Percentiles rank a stretch among this genome's conserved stretches.
These are phyloP conservation scores for Oscheius myriophilus DNA, from an alignment of 2,888 invertebrate species.

Conservation along the genomic window DNA sequence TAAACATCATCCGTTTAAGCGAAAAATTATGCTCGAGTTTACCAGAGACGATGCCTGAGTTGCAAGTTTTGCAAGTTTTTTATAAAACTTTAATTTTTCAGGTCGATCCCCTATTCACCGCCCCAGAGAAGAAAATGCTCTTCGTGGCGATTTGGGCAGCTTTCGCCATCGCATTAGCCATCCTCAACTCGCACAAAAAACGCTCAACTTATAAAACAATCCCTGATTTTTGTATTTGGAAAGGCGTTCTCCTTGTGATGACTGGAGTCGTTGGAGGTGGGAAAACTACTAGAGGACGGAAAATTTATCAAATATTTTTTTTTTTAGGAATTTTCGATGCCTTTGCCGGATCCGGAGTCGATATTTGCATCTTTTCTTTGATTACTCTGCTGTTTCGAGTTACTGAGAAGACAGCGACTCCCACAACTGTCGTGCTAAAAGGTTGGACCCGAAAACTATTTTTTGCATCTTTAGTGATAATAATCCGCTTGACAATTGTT, in stretches of 20 bases:
- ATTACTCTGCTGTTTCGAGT: conserved; percentile 65
- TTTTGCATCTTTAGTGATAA: no score
- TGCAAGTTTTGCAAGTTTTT: no score
- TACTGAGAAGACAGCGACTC: conserved; percentile 69
- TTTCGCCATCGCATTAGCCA: conserved; percentile 69
- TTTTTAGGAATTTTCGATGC: conserved; percentile 66
- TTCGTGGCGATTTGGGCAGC: conserved; percentile 71
- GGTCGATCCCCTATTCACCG: conserved; percentile 63
- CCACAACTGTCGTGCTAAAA: conserved; percentile 70
- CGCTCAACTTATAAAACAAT: conserved; percentile 56
- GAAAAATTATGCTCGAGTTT: no score
- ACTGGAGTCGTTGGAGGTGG: conserved; percentile 68
- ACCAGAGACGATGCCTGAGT: no score
- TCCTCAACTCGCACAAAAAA: conserved; percentile 67
- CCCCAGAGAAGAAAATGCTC: conserved; percentile 70
- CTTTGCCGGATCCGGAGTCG: conserved; percentile 70
- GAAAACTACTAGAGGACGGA: neutral
- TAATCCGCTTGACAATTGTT: no score
- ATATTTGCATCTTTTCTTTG: conserved; percentile 69
- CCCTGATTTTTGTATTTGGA: conserved; percentile 62
- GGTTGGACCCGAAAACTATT: conserved; percentile 33
- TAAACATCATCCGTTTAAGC: no score
- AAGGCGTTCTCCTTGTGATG: conserved; percentile 59
- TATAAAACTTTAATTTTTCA: conserved; percentile 14
- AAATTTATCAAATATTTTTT: neutral